Evolutionary conservation across 2,797 vertebrate genomes (phyloP).

Genomic region (Anguilla pacifica): DNA sequence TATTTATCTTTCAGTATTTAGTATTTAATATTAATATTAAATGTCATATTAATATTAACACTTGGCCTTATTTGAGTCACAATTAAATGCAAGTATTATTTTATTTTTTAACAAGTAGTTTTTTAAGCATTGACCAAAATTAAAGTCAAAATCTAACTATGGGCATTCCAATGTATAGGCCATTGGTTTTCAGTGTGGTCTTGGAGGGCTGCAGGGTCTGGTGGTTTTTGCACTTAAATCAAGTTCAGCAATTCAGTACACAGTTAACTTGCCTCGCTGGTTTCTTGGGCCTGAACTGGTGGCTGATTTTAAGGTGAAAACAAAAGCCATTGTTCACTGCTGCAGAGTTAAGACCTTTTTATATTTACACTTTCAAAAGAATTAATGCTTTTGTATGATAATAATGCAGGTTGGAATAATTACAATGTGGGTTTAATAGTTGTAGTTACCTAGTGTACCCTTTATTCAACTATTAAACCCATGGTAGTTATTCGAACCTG

Average conservation of each 20-base stretch:
- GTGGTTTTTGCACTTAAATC: too few species aligned
- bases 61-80: neutral
- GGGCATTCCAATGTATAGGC: neutral
- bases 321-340: neutral
- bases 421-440: neutral
- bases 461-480: neutral
- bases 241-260: too few species aligned
- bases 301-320: neutral
- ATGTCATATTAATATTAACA: neutral
- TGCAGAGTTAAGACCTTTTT: neutral
- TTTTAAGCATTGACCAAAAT: neutral
- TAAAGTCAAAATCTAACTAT: neutral
- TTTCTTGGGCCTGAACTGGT: too few species aligned
- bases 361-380: conserved; percentile 5
- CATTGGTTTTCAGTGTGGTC: too few species aligned
- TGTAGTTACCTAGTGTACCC: neutral
- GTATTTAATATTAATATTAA: neutral
- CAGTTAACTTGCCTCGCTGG: too few species aligned
- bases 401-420: neutral
- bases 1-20: neutral
- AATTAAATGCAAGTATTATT: neutral
- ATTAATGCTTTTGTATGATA: neutral
- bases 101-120: neutral
- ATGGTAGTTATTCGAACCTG: too few species aligned
- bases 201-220: too few species aligned